Evolutionary conservation across 2,888 invertebrate species (phyloP).

Genomic region (Drosophila pullipes): DNA sequence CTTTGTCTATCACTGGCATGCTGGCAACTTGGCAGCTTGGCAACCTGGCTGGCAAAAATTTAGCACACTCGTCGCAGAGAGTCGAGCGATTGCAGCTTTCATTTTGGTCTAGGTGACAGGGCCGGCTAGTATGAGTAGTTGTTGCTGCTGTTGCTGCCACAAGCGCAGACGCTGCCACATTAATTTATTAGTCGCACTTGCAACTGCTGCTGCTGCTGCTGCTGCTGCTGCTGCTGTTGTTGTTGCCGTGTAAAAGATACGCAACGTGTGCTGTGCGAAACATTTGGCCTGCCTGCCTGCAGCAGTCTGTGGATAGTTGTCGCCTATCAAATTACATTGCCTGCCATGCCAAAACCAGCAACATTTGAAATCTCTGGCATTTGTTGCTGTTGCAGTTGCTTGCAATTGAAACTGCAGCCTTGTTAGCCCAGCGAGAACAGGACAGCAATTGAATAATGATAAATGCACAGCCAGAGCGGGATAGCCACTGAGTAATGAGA

Average conservation of each 20-base stretch:
- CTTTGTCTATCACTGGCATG: conserved; percentile 42
- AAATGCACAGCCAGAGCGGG: conserved; percentile 14
- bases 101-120: conserved; percentile 73
- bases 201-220: conserved; percentile 47
- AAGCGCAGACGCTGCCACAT: conserved; percentile 65
- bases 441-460: conserved; percentile 36
- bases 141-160: conserved; percentile 48
- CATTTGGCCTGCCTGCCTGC: conserved; percentile 31
- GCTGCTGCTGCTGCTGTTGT: conserved; percentile 34
- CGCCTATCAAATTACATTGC: conserved; percentile 76
- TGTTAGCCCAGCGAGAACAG: conserved; percentile 32
- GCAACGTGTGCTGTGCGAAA: conserved; percentile 52
- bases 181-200: conserved; percentile 80
- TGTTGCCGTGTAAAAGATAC: conserved; percentile 68
- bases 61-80: conserved; percentile 65
- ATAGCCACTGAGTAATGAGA: conserved; percentile 25
- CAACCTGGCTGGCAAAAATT: conserved; percentile 66
- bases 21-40: conserved; percentile 16
- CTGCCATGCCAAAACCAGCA: conserved; percentile 49
- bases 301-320: conserved; percentile 50
- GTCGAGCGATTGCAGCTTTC: conserved; percentile 59
- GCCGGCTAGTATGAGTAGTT: conserved; percentile 58
- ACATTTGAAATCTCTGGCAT: conserved; percentile 49
- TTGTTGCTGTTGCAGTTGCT: conserved; percentile 25
- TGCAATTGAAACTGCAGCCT: conserved; percentile 35